Base-by-base conservation (phyloP, 1,140 invertebrate genomes). In the Leguminivora glycinivorella region DNA sequence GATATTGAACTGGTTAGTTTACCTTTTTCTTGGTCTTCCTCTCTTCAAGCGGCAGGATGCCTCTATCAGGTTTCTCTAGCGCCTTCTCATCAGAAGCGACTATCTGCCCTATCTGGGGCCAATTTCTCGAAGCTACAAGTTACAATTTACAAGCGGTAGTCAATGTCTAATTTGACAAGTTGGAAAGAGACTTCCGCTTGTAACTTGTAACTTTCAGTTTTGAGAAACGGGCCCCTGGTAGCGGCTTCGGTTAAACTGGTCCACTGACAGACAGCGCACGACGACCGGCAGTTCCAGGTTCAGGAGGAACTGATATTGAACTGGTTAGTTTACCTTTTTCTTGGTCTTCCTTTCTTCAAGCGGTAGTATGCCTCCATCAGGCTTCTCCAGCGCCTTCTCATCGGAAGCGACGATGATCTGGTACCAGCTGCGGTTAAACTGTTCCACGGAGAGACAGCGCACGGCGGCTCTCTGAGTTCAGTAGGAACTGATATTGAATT, bases 351-450 rank as follows among this genome's bases (percentile, higher is more conserved):
- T 82, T 72, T 87, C 81, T 79, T 85, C 83, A 4, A 84, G 75
- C 67, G 77, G 75, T 3, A 90, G 68, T 56, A 91, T 75, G 0
- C 88, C 91, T 29, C 91, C 91, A 66, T 93, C 92, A 56, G 92
- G 93, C 74, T 94, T 94, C 84, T 97, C 95, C 43, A 98, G 88
- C 24, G 95, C 92, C 75, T 95, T 95, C 88, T 99, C 98, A 93
- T 99, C 99, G 0, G 98, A 98, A 14, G 98, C 98, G 79, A 99
- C 96, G 69, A 99, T 99, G 73, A 98, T 97, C 83, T 99, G 96
- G 91, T 99, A 99, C 26, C 96, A 92, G 58, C 98, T 98, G 73
- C 94, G 93, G 90, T 99, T 99, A 84, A 99, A 99, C 91, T 99
- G 98, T 70, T 95, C 95, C 0, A 99, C 97, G 7, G 98, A 96